Conservation (phyloP, 2,888 invertebrate species). For the Eilema griseolum region DNA sequence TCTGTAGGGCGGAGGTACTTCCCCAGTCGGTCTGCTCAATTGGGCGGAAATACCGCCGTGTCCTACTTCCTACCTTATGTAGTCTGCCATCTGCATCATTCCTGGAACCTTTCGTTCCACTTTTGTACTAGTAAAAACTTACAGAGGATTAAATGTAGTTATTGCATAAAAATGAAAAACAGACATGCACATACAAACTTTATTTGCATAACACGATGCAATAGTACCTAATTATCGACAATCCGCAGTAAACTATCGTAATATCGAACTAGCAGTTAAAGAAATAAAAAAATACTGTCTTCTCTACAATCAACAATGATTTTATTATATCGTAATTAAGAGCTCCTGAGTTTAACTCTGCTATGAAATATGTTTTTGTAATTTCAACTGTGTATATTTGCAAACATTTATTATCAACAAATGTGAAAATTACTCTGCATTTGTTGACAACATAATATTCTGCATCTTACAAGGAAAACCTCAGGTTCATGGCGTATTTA, state of each 20-base stretch:
- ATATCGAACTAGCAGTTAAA: constrained; percentile 45
- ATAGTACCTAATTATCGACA: constrained; percentile 48
- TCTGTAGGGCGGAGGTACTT: no score
- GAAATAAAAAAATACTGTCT: constrained; percentile 43
- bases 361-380: neutral
- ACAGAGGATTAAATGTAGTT: neutral
- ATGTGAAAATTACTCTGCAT: neutral
- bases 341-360: constrained; percentile 34
- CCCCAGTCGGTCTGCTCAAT: no score
- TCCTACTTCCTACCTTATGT: no score
- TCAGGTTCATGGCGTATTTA: constrained; percentile 7
- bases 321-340: constrained; percentile 30
- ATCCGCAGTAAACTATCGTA: constrained; percentile 51
- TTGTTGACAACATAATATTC: neutral
- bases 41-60: no score
- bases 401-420: neutral
- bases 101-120: no score
- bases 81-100: no score
- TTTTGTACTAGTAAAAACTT: no score
- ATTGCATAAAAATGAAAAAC: constrained; percentile 42
- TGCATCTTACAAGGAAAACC: neutral
- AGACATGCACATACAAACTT: constrained; percentile 69
- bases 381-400: neutral
- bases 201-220: constrained; percentile 71
- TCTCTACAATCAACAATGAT: constrained; percentile 40